phyloP scores from a whole-genome alignment of 2,888 invertebrate genomes.

The Gymnoscelis rufifasciata region DNA sequence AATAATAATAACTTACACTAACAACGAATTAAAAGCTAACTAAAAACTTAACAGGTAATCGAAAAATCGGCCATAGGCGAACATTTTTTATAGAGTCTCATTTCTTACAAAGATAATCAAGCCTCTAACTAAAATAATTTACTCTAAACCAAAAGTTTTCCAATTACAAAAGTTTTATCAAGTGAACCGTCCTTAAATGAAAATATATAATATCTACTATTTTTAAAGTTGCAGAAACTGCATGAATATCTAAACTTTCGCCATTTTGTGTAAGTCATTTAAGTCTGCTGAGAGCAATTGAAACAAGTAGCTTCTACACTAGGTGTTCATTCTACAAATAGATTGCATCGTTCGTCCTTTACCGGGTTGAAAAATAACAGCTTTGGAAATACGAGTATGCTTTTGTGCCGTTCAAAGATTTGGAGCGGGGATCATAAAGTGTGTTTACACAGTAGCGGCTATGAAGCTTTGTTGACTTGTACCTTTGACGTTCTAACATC shows the following conservation, averaged over 20 bases:
- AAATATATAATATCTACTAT: constrained; percentile 19
- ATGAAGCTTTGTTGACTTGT: too few species aligned
- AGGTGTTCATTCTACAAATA: not conserved
- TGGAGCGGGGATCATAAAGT: too few species aligned
- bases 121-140: too few species aligned
- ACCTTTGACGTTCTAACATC: too few species aligned
- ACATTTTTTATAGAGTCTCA: too few species aligned
- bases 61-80: too few species aligned
- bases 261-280: constrained; percentile 24
- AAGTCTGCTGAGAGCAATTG: constrained; percentile 33
- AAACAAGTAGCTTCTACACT: constrained; percentile 43
- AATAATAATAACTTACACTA: too few species aligned
- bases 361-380: not conserved
- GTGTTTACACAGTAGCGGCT: too few species aligned
- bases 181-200: constrained; percentile 6
- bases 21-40: too few species aligned
- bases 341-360: constrained; percentile 1
- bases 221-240: constrained; percentile 22
- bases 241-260: constrained; percentile 22
- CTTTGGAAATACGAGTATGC: not conserved
- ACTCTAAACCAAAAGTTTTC: not conserved
- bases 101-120: too few species aligned
- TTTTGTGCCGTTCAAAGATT: too few species aligned
- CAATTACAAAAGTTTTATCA: constrained; percentile 2
- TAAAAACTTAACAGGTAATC: too few species aligned